These are phyloP conservation scores for Anarsia innoxiella DNA, from an alignment of 2,888 invertebrate species.

Conservation along the genomic window DNA sequence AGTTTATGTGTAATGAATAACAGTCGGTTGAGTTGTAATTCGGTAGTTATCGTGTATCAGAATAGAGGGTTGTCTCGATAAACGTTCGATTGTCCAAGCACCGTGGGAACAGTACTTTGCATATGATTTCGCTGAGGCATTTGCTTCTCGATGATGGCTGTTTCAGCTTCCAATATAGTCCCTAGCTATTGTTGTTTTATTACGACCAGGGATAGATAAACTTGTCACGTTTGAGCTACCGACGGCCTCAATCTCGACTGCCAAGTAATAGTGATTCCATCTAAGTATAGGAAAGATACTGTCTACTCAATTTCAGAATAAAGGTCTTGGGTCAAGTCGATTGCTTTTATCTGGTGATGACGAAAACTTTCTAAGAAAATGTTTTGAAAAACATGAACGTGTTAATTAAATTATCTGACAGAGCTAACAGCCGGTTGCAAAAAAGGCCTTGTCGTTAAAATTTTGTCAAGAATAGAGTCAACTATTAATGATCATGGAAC, in stretches of 20 bases:
- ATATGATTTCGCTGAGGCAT: conserved; percentile 44
- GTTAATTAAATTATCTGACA: too few species aligned
- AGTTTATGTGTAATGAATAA: too few species aligned
- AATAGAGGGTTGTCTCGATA: conserved; percentile 29
- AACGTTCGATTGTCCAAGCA: conserved; percentile 45
- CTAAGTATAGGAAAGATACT: neutral
- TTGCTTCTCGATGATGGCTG: conserved; percentile 21
- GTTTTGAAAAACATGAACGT: too few species aligned
- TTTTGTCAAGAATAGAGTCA: too few species aligned
- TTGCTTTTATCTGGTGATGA: too few species aligned
- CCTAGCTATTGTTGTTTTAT: conserved; percentile 15
- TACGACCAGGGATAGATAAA: conserved; percentile 11
- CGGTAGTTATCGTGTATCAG: conserved; percentile 1
- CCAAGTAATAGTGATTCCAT: neutral
- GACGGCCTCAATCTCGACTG: conserved; percentile 1
- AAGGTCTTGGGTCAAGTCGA: too few species aligned
- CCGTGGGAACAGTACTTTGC: conserved; percentile 57
- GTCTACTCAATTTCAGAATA: too few species aligned
- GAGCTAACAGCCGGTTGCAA: too few species aligned
- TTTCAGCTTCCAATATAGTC: conserved; percentile 12
- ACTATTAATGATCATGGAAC: too few species aligned
- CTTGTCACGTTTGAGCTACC: conserved; percentile 17
- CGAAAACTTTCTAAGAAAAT: too few species aligned
- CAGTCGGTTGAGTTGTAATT: neutral
- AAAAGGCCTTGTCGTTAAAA: too few species aligned